Evolutionary conservation across 2,888 invertebrate species (phyloP).

Genomic region (Synergus itoensis): DNA sequence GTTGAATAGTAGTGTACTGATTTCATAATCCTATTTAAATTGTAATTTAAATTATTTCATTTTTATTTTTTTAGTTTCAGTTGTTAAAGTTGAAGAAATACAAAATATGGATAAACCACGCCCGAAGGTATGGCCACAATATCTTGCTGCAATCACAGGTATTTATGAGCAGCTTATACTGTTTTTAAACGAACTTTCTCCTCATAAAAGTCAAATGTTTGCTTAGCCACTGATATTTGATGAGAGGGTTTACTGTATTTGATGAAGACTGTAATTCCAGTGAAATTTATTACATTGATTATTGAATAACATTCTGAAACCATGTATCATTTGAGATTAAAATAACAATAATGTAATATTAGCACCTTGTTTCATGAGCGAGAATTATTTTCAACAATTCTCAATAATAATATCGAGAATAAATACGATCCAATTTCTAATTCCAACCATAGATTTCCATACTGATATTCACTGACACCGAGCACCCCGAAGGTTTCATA

Average conservation of each 20-base stretch:
- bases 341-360: too few relatives aligned
- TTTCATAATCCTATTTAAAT: not conserved
- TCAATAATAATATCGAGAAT: too few relatives aligned
- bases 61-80: slow-evolving; percentile 24
- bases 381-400: too few relatives aligned
- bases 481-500: too few relatives aligned
- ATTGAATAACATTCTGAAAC: not conserved
- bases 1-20: not conserved
- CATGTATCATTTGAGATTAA: too few relatives aligned
- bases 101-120: slow-evolving; percentile 65
- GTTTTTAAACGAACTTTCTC: slow-evolving; percentile 34
- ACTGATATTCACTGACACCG: too few relatives aligned
- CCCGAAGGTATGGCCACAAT: slow-evolving; percentile 74
- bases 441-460: too few relatives aligned
- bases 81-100: slow-evolving; percentile 60
- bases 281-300: slow-evolving; percentile 1
- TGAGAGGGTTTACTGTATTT: not conserved
- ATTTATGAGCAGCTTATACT: slow-evolving; percentile 46
- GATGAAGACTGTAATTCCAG: too few relatives aligned
- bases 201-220: slow-evolving; percentile 5
- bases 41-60: not conserved
- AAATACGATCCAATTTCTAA: too few relatives aligned
- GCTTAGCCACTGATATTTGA: slow-evolving; percentile 15
- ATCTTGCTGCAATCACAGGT: slow-evolving; percentile 75
- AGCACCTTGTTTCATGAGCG: not conserved